Evolutionary conservation across 2,113 vertebrate species (phyloP).

Genomic region (Apaloderma vittatum): DNA sequence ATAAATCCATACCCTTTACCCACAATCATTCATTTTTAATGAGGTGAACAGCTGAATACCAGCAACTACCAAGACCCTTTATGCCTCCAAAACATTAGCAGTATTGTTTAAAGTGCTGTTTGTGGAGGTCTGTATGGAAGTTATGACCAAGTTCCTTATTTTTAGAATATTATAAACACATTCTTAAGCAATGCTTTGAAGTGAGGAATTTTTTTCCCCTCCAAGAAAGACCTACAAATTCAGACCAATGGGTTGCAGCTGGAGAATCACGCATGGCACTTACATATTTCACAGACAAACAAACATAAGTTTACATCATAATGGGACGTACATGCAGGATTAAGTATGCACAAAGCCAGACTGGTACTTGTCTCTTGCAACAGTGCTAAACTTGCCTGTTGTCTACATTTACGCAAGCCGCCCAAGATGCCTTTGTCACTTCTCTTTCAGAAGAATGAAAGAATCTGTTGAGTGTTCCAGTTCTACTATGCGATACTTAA

Average conservation of each 20-base stretch:
- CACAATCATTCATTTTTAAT: not conserved
- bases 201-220: no score
- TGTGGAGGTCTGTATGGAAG: not conserved
- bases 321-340: not conserved
- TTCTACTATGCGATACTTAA: not conserved
- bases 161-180: not conserved
- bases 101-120: conserved; percentile 15
- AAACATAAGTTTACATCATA: conserved; percentile 17
- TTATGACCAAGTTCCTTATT: not conserved
- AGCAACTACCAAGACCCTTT: conserved; percentile 11
- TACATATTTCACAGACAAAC: not conserved
- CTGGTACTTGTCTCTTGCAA: not conserved
- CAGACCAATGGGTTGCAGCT: not conserved
- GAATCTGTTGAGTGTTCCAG: not conserved
- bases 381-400: not conserved
- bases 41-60: not conserved
- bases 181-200: conserved; percentile 4
- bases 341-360: not conserved
- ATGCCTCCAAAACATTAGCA: conserved; percentile 7
- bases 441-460: not conserved
- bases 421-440: not conserved
- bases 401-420: not conserved
- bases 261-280: not conserved
- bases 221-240: not conserved
- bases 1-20: conserved; percentile 24